phyloP scores from a whole-genome alignment of 2,797 vertebrate species.

The Holocentrus rufus region DNA sequence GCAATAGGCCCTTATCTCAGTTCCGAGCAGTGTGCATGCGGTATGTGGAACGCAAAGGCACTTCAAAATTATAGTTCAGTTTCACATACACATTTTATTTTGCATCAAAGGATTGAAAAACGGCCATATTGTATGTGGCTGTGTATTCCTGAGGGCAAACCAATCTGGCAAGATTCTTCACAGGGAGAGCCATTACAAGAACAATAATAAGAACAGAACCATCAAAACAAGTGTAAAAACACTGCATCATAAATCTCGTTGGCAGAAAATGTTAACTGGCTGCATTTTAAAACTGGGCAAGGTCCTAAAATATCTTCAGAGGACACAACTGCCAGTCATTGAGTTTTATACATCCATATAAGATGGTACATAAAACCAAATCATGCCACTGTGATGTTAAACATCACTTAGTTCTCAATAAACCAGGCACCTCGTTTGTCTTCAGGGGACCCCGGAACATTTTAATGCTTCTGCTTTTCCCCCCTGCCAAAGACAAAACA shows the following conservation, averaged over 20 bases:
- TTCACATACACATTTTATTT: constrained; percentile 86
- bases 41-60: constrained; percentile 39
- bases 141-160: constrained; percentile 84
- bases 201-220: constrained; percentile 65
- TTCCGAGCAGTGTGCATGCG: constrained; percentile 5
- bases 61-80: constrained; percentile 52
- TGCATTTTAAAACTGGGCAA: constrained; percentile 44
- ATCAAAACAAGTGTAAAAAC: constrained; percentile 60
- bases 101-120: constrained; percentile 80
- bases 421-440: constrained; percentile 34
- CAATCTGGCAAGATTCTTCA: constrained; percentile 78
- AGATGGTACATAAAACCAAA: constrained; percentile 40
- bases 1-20: not conserved
- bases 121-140: constrained; percentile 78
- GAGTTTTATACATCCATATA: constrained; percentile 47
- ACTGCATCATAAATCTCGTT: constrained; percentile 60
- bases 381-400: constrained; percentile 44
- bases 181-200: constrained; percentile 72
- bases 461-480: constrained; percentile 26
- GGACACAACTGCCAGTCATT: constrained; percentile 49
- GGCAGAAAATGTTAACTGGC: constrained; percentile 62
- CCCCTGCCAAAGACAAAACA: not conserved
- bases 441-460: constrained; percentile 42
- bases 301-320: constrained; percentile 1
- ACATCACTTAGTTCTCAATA: constrained; percentile 44